These are phyloP conservation scores for Heterodera carotae DNA, from an alignment of 1,140 invertebrate species.

Conservation along the genomic window DNA sequence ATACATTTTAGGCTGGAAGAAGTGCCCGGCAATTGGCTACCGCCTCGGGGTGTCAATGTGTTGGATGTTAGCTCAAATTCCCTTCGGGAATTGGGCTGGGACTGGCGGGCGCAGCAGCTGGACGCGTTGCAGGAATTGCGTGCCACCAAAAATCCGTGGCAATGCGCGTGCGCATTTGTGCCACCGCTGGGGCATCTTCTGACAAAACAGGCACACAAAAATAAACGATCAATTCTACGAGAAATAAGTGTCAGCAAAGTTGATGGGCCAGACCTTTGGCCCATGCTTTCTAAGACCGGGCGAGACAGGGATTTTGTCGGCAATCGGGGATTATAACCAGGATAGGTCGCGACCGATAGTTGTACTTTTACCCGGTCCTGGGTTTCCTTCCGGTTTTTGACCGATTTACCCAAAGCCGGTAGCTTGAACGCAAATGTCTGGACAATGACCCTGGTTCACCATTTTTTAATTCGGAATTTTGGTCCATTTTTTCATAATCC, in stretches of 20 bases:
- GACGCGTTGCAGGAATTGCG: constrained; percentile 4
- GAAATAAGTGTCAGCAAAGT: not conserved
- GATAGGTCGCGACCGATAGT: no score
- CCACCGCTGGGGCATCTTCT: not conserved
- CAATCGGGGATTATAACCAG: no score
- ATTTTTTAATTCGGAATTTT: no score
- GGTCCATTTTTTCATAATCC: no score
- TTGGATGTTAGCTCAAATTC: not conserved
- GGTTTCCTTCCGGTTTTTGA: no score
- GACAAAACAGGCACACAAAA: not conserved
- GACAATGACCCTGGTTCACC: no score
- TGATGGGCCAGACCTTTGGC: not conserved
- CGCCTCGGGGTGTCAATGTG: not conserved
- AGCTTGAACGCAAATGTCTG: no score
- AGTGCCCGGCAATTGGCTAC: constrained; percentile 10
- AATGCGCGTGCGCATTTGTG: constrained; percentile 11
- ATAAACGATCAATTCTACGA: not conserved
- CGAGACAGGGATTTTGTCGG: no score
- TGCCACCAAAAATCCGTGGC: not conserved
- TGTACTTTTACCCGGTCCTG: no score
- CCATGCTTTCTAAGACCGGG: no score
- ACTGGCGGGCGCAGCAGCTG: constrained; percentile 6
- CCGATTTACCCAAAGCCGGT: no score
- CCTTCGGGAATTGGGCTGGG: constrained; percentile 7
- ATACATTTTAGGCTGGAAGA: not conserved